phyloP scores from a whole-genome alignment of 2,888 invertebrate species.

The Ptychoptera albimana region DNA sequence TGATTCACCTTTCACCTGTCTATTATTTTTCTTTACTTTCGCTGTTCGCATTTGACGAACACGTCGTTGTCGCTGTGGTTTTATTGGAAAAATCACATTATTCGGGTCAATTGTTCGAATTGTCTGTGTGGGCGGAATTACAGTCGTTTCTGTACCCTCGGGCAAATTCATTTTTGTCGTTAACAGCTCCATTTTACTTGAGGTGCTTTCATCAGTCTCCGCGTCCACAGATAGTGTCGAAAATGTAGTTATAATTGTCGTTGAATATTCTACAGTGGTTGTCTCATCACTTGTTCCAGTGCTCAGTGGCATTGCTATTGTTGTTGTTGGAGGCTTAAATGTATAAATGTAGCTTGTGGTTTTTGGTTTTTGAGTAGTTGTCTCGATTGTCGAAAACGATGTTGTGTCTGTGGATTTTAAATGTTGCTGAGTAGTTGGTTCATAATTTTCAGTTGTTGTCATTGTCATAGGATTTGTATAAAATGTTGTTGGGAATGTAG shows the following conservation, averaged over 20 bases:
- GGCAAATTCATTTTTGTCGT: background rate
- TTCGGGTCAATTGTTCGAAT: conserved; percentile 2
- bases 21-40: background rate
- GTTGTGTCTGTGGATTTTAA: conserved; percentile 9
- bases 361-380: conserved; percentile 17
- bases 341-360: conserved; percentile 11
- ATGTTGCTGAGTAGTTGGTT: background rate
- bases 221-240: conserved; percentile 7
- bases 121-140: conserved; percentile 3
- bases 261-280: conserved; percentile 5
- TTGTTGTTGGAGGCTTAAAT: background rate
- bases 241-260: conserved; percentile 5
- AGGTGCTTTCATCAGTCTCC: conserved; percentile 6
- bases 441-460: conserved; percentile 9
- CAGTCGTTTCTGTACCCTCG: conserved; percentile 6
- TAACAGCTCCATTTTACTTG: background rate
- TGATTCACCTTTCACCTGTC: background rate
- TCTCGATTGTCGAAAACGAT: conserved; percentile 15
- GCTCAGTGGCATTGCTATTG: conserved; percentile 14
- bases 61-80: conserved; percentile 9
- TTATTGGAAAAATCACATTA: conserved; percentile 2
- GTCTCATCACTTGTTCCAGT: conserved; percentile 6
- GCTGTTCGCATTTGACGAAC: conserved; percentile 3
- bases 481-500: too few relatives aligned
- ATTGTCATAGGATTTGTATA: background rate